A percentile compares a stretch with the other conserved stretches of the same genome.
Conservation (phyloP, 2,113 vertebrate genomes). For the Circaetus cinerascens region DNA sequence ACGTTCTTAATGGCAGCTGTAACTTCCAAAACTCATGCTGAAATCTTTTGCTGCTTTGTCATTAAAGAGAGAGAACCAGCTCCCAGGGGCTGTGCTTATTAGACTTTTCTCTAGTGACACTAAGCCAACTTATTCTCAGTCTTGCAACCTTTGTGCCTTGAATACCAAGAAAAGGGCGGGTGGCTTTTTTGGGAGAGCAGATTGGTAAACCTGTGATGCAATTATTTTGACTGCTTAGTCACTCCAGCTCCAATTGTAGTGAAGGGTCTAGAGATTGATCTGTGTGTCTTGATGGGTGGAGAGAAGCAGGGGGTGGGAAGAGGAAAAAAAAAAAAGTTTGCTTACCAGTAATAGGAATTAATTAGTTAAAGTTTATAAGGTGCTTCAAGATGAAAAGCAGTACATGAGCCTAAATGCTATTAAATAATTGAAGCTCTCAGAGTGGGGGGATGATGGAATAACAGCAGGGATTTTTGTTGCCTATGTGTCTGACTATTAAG, state of each 20-base stretch:
- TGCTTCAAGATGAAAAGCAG: neutral
- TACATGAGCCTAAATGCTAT: neutral
- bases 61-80: neutral
- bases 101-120: neutral
- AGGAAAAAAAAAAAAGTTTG: neutral
- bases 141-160: neutral
- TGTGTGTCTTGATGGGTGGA: neutral
- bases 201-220: neutral
- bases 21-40: neutral
- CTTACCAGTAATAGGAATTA: neutral
- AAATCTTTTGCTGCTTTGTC: neutral
- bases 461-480: neutral
- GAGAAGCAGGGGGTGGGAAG: neutral
- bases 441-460: neutral
- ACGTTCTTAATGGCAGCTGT: neutral
- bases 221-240: neutral
- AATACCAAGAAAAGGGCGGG: neutral
- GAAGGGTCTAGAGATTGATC: neutral
- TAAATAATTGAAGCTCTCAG: neutral
- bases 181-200: neutral
- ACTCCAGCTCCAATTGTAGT: neutral
- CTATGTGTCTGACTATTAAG: neutral
- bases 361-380: neutral
- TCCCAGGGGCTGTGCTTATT: neutral
- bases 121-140: neutral